A percentile compares a stretch with the other conserved stretches of the same genome.
Evolutionary conservation across 2,113 vertebrate genomes (phyloP).

Genomic region (Elgaria multicarinata): DNA sequence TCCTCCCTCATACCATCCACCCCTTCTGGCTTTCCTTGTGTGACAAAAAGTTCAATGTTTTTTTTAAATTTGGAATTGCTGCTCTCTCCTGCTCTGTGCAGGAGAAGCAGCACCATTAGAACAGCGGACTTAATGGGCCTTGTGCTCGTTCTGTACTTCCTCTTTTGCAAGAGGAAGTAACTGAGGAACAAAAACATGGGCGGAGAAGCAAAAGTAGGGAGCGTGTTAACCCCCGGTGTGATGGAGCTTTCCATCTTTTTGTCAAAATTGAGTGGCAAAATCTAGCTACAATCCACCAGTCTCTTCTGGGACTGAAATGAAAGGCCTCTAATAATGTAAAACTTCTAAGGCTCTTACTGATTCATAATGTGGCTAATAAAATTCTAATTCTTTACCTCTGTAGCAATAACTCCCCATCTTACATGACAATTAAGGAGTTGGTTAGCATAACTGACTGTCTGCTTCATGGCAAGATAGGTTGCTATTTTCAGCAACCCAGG

Average conservation of each 20-base stretch:
- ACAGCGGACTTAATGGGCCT: too few relatives aligned
- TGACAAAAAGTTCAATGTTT: too few relatives aligned
- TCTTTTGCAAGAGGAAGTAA: too few relatives aligned
- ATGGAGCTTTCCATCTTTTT: not conserved
- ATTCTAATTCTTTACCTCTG: not conserved
- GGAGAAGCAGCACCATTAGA: too few relatives aligned
- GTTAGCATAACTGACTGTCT: constrained; percentile 5
- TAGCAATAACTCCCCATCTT: not conserved
- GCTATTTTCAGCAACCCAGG: constrained; percentile 30
- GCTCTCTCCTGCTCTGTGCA: too few relatives aligned
- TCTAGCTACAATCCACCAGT: not conserved
- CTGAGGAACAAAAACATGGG: too few relatives aligned
- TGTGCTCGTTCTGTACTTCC: too few relatives aligned
- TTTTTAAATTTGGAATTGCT: too few relatives aligned
- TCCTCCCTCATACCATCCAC: too few relatives aligned
- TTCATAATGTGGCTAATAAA: not conserved
- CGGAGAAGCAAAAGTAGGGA: too few relatives aligned
- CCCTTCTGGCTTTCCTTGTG: too few relatives aligned
- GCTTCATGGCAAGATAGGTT: constrained; percentile 10
- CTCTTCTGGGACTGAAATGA: not conserved
- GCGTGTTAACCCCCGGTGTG: too few relatives aligned
- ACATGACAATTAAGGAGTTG: not conserved
- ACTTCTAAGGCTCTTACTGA: constrained; percentile 5
- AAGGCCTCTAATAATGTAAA: not conserved
- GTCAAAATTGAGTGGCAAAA: not conserved